phyloP scores from a whole-genome alignment of 2,888 invertebrate genomes.

The Ophioninae sp. region DNA sequence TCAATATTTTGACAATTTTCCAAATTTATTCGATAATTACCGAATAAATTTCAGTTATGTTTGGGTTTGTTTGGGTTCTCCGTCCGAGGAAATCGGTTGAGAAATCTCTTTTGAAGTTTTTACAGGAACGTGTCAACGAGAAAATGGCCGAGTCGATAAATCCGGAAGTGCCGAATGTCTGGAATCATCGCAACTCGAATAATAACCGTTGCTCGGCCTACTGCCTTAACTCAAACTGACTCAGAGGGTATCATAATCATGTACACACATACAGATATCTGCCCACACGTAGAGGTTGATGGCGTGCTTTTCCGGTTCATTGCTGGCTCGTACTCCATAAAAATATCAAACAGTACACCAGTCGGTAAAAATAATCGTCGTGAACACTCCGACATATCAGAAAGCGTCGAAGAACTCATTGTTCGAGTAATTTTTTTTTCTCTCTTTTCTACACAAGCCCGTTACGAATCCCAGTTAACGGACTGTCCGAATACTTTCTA shows the following conservation, averaged over 20 bases:
- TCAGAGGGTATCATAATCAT: neutral
- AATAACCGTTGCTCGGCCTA: constrained; percentile 67
- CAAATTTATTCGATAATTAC: too few species aligned
- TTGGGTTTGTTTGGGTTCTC: neutral
- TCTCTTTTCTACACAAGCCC: constrained; percentile 48
- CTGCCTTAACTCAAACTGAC: constrained; percentile 53
- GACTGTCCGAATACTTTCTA: constrained; percentile 65
- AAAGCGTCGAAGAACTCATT: constrained; percentile 56
- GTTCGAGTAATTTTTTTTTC: constrained; percentile 44
- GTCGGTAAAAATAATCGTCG: constrained; percentile 31
- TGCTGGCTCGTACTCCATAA: constrained; percentile 35
- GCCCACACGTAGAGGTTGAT: constrained; percentile 38
- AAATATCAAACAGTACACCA: constrained; percentile 24
- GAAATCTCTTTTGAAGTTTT: constrained; percentile 15
- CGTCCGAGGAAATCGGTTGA: neutral
- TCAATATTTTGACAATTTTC: too few species aligned
- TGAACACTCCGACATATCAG: constrained; percentile 47
- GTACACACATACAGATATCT: neutral
- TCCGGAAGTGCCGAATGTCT: constrained; percentile 61
- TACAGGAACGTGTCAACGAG: constrained; percentile 32
- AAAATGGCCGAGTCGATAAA: constrained; percentile 47
- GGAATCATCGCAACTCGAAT: constrained; percentile 61
- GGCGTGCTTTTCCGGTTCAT: constrained; percentile 58
- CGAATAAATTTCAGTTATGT: too few species aligned
- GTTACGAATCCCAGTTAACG: constrained; percentile 62